phyloP scores from a whole-genome alignment of 2,888 invertebrate genomes.

The Oxystoma pomonae region DNA sequence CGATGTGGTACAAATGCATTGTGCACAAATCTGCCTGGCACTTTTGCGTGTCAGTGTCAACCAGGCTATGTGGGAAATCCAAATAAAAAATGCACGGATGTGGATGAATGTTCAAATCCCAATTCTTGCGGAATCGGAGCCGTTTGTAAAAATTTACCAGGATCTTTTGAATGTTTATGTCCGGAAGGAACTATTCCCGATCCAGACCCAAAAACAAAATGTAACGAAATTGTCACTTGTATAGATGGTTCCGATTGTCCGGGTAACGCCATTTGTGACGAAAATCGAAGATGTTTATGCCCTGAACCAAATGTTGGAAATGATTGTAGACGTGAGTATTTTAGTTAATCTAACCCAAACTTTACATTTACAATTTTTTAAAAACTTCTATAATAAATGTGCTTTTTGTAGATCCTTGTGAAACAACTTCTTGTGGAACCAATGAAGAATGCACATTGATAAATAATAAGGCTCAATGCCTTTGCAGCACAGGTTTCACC shows the following conservation, averaged over 20 bases:
- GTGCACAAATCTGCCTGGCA: conserved; percentile 77
- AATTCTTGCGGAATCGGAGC: conserved; percentile 78
- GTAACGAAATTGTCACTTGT: conserved; percentile 79
- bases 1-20: conserved; percentile 80
- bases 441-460: conserved; percentile 87
- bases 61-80: conserved; percentile 85
- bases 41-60: conserved; percentile 77
- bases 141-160: conserved; percentile 71
- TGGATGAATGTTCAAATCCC: conserved; percentile 73
- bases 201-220: conserved; percentile 77
- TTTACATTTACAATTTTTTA: no score
- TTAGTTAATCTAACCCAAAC: no score
- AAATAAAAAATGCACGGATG: conserved; percentile 72
- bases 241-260: conserved; percentile 74
- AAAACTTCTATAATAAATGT: no score
- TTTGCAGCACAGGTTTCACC: conserved; percentile 78
- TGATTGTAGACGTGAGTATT: conserved; percentile 80
- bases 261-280: conserved; percentile 83
- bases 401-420: conserved; percentile 80
- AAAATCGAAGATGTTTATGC: conserved; percentile 74
- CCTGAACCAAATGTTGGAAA: conserved; percentile 90
- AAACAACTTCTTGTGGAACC: conserved; percentile 76
- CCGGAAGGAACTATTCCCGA: conserved; percentile 78
- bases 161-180: conserved; percentile 75
- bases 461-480: conserved; percentile 77